Conservation (phyloP, 2,113 vertebrate genomes). For the Phodopus roborovskii region DNA sequence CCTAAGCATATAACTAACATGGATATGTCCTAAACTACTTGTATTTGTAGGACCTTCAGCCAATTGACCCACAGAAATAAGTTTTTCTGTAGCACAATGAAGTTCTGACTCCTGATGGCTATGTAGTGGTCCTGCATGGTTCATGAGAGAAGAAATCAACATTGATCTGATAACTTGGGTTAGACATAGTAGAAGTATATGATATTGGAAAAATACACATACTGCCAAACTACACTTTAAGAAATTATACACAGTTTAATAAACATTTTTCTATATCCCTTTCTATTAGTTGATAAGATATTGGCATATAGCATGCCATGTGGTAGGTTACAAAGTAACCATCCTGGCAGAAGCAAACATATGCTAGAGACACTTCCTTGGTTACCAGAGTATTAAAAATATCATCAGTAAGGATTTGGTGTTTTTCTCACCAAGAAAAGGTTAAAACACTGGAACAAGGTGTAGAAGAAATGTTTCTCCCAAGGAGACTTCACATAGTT, state of each 20-base stretch:
- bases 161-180: background rate
- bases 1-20: background rate
- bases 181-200: background rate
- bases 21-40: background rate
- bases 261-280: background rate
- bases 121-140: fast-evolving
- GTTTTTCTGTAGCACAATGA: background rate
- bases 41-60: background rate
- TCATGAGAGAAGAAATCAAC: background rate
- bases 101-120: background rate
- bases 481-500: background rate
- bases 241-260: background rate
- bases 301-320: background rate
- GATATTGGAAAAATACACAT: background rate
- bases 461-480: background rate
- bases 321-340: background rate
- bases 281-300: background rate
- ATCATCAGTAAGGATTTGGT: background rate
- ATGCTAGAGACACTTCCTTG: background rate
- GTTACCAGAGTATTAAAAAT: background rate
- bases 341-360: background rate
- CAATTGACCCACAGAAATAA: background rate
- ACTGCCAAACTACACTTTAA: background rate
- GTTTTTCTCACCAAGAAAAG: background rate
- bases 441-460: background rate